phyloP scores from a whole-genome alignment of 2,113 vertebrate genomes.

The Calonectris borealis region DNA sequence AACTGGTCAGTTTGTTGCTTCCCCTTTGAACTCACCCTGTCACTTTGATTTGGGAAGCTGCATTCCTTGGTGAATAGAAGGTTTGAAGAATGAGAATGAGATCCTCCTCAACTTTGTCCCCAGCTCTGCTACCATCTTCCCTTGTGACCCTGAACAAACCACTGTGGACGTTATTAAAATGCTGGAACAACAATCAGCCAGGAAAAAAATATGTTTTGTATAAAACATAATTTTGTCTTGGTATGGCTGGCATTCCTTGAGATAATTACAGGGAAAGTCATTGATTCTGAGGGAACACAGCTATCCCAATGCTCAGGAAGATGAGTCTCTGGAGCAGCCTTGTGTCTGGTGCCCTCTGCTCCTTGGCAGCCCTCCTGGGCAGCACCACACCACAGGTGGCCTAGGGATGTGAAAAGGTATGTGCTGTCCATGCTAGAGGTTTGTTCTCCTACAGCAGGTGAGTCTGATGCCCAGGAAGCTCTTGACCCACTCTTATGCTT shows the following conservation, averaged over 20 bases:
- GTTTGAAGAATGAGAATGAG: background rate
- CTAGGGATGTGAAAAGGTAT: background rate
- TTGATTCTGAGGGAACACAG: background rate
- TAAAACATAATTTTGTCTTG: background rate
- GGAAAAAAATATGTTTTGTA: background rate
- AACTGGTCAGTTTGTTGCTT: background rate
- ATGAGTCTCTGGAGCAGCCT: background rate
- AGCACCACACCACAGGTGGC: background rate
- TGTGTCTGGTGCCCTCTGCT: background rate
- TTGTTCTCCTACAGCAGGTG: background rate
- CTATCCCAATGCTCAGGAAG: background rate
- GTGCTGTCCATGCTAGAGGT: fast-evolving
- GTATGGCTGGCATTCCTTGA: background rate
- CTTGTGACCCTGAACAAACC: background rate
- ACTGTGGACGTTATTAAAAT: background rate
- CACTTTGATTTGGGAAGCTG: background rate
- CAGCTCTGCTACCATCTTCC: background rate
- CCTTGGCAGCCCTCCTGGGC: background rate
- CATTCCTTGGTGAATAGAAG: background rate
- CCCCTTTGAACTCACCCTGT: background rate
- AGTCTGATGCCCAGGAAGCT: background rate
- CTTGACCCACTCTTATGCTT: background rate
- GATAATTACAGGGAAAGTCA: background rate
- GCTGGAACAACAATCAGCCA: background rate
- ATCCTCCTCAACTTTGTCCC: background rate